Evolutionary conservation across 2,797 vertebrate species (phyloP), one percentile per base, ranked within the genome.

Genomic region (Clarias platycephalus): DNA sequence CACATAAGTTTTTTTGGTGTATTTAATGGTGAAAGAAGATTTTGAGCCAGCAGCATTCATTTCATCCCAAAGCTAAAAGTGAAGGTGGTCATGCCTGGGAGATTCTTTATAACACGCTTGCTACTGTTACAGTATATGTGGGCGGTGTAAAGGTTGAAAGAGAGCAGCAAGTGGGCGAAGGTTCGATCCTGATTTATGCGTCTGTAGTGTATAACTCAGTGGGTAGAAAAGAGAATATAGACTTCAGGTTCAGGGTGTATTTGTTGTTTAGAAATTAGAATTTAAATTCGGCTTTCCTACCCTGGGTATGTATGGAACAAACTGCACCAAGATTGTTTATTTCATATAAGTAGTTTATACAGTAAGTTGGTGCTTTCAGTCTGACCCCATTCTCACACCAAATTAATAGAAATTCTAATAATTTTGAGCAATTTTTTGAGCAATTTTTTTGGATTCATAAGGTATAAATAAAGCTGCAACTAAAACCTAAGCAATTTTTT

Each of bases 91-190:
- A 34, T 75, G 75, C 28, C 68, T 75, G 81, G 24, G 22, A 44
- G 77, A 86, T 60, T 67, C 22, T 80, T 80, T 83, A 63, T 53
- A 66, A 28, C 80, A 71, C 15, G 26, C 18, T 15, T 60, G 58
- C 55, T 72, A 1, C 31, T 64, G 84, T 68, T 34, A n/a, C n/a
- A n/a, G n/a, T n/a, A 40, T 22, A 71, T 37, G 85, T 86, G 81
- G 82, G 85, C 34, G 85, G 85, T 37, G 20, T 34, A 83, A 83
- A 83, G 62, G 78, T 79, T 44, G 82, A 75, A 53, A 44, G 60
- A 67, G 76, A 86, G 60, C 75, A 80, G 76, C 68, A 76, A 68
- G 85, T 86, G 70, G 85, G 77, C 76, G 85, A 80, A 62, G 68
- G 82, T 83, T 80, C 68, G 31, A 53, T 86, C 60, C 68, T 80